Evolutionary conservation across 53 echinoderm and acorn worm genomes (phyloP).

Genomic region (Glandiceps talaboti): DNA sequence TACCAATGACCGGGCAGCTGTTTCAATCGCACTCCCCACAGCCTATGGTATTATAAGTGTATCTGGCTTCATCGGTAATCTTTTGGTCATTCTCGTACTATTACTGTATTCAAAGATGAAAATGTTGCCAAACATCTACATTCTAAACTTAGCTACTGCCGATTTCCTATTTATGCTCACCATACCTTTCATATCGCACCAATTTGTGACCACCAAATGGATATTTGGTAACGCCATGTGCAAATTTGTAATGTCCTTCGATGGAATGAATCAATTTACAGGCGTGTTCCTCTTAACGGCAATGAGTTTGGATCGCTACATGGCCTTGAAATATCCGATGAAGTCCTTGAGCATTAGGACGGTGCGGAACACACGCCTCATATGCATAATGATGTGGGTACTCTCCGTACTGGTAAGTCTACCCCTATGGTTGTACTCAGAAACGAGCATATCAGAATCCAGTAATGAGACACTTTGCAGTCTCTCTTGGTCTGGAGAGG

Average conservation of each 20-base stretch:
- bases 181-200: slow-evolving; percentile 70
- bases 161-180: slow-evolving; percentile 92
- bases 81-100: slow-evolving; percentile 71
- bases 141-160: slow-evolving; percentile 70
- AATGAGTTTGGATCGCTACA: slow-evolving; percentile 86
- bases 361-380: slow-evolving; percentile 59
- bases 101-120: slow-evolving; percentile 75
- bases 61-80: slow-evolving; percentile 59
- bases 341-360: slow-evolving; percentile 88
- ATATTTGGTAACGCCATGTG: slow-evolving; percentile 71
- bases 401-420: slow-evolving; percentile 47
- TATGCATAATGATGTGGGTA: slow-evolving; percentile 45
- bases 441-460: not conserved
- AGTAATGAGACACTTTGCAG: not conserved
- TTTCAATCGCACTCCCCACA: slow-evolving; percentile 16
- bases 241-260: slow-evolving; percentile 64
- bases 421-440: slow-evolving; percentile 78
- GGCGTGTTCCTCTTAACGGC: slow-evolving; percentile 74
- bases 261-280: slow-evolving; percentile 86
- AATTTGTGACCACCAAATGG: slow-evolving; percentile 48
- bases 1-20: no score
- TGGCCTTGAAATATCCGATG: slow-evolving; percentile 82
- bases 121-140: slow-evolving; percentile 85
- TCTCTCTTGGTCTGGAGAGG: not conserved
- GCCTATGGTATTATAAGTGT: slow-evolving; percentile 32